Base-by-base conservation (phyloP, 2,113 vertebrate species). In the Chrysemys picta region DNA sequence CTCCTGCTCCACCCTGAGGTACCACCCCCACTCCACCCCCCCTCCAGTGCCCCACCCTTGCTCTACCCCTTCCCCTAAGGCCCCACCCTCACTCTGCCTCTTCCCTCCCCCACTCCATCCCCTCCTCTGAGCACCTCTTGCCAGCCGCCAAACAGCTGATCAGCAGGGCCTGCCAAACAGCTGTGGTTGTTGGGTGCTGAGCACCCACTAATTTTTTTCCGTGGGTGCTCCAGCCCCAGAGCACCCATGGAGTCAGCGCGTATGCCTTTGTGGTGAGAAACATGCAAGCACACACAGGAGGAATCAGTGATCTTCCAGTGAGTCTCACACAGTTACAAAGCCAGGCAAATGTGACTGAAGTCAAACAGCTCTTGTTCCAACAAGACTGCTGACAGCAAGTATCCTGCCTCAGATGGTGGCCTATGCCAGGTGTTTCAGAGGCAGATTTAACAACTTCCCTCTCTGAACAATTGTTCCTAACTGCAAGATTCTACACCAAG, bases 381-480 rank as follows among this genome's bases (percentile, higher is more conserved):
- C 65, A 72, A 91, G 93, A 79, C 42, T 54, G 54, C 96, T 93
- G 83, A 54, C 89, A 95, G 89, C 56, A 89, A 82, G 81, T 35
- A 85, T 31, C 29, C 35, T 72, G n/a, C 57, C 84, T 65, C 52
- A 42, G 17, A 80, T 50, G 87, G 76, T 80, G 29, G 76, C 22
- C 38, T 45, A 45, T 45, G 11, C 42, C 25, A 47, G 11, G 42
- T 45, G 24, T 24, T 78, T 78, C 42, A 78, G n/a, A 72, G n/a
- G 17, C 25, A 78, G 42, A 78, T 29, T 59, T 25, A 80, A 62
- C 25, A 4, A 27, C 49, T 85, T 49, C 69, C 13, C 54, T 3
- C 56, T 80, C 52, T 1, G 45, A 96, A 89, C 56, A 42, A 56
- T 29, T 38, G 53, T 75, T 84, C 49, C 82, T 91, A 85, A 65